Base-by-base conservation (phyloP, 2,888 invertebrate genomes). In the Lepidochitona cinerea region DNA sequence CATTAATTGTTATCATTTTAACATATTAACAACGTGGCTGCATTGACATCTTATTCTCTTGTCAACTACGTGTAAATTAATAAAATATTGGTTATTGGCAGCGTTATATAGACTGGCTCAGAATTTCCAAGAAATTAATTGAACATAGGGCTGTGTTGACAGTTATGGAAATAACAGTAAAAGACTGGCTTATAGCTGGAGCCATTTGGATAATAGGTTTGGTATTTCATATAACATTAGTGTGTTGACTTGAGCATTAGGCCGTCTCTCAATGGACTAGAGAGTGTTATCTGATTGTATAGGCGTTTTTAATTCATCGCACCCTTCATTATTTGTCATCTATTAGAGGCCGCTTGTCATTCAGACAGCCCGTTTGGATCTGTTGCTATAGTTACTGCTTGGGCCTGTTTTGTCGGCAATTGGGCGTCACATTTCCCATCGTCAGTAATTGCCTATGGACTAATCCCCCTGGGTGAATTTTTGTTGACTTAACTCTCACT, bases 121-220 rank as follows among this genome's bases (percentile, higher is more conserved):
- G n/a, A n/a, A n/a, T n/a, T n/a, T n/a, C n/a, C n/a, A n/a, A n/a
- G n/a, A n/a, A n/a, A 26, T 59, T 59, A 29, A 59, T 59, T 59
- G 59, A 59, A 32, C 59, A 32, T 2, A 32, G 26, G 29, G 32
- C 29, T 14, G 7, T 14, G 29, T 26, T 59, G 59, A 59, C 59
- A 59, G 59, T 23, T 29, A 59, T 59, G 59, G 59, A 29, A 59
- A 59, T 59, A 59, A 59, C 59, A 59, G 29, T 59, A 59, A 59
- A 59, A 59, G 23, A 59, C 59, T 59, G 12, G 29, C n/a, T 29
- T 14, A 4, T 59, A 23, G 29, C 59, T 26, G 12, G 9, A 2
- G 29, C 59, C 32, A 59, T 59, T 59, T 59, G 4, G 59, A 26
- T 59, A 59, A 59, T 59, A 59, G 59, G 29, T 59, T 59, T 26